Percentiles rank a stretch among this genome's conserved stretches.
These are phyloP conservation scores for Metellina segmentata DNA, from an alignment of 2,888 invertebrate species.

Conservation along the genomic window DNA sequence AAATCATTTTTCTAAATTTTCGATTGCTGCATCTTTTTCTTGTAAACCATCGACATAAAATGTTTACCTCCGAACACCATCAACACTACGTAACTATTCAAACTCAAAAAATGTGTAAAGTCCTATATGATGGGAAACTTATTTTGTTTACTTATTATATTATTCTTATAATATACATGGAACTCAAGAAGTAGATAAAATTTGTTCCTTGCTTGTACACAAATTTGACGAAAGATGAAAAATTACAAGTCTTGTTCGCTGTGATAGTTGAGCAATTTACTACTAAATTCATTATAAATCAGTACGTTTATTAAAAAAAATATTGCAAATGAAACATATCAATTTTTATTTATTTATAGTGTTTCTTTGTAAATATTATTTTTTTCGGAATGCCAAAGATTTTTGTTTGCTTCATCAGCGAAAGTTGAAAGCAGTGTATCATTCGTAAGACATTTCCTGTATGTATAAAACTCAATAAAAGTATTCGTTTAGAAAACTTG, in stretches of 20 bases:
- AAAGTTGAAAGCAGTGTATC: constrained; percentile 25
- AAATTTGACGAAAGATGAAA: too few relatives aligned
- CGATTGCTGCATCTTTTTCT: too few relatives aligned
- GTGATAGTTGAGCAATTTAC: not conserved
- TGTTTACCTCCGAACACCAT: too few relatives aligned
- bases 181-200: too few relatives aligned
- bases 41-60: too few relatives aligned
- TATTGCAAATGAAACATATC: constrained; percentile 51
- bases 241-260: not conserved
- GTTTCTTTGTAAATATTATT: constrained; percentile 62
- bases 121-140: too few relatives aligned
- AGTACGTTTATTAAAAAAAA: not conserved
- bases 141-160: too few relatives aligned
- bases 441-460: constrained; percentile 57
- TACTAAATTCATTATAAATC: not conserved
- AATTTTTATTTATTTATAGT: constrained; percentile 50
- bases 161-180: too few relatives aligned
- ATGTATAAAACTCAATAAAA: constrained; percentile 74
- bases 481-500: constrained; percentile 51
- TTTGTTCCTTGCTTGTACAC: too few relatives aligned
- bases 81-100: too few relatives aligned
- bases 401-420: constrained; percentile 41
- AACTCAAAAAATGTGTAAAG: too few relatives aligned
- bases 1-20: too few relatives aligned
- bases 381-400: constrained; percentile 58